Conservation (phyloP, 2,113 vertebrate species). For the Synchiropus splendidus region DNA sequence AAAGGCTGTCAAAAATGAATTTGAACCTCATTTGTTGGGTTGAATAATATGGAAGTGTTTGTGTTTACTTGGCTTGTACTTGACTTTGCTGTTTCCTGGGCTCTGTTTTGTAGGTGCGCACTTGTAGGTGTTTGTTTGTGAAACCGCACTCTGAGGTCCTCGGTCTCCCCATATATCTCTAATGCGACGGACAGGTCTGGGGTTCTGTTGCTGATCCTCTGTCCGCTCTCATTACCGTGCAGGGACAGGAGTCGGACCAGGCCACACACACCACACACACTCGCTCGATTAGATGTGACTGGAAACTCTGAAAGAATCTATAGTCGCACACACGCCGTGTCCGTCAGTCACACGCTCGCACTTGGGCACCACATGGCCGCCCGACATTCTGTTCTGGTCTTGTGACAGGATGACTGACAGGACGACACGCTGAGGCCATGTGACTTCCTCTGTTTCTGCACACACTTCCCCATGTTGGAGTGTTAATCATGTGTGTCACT, state of each 20-base stretch:
- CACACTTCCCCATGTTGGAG: constrained; percentile 42
- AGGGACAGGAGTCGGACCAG: constrained; percentile 49
- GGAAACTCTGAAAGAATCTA: constrained; percentile 51
- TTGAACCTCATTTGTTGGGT: too few species aligned
- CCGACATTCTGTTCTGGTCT: constrained; percentile 41
- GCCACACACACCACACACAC: constrained; percentile 11
- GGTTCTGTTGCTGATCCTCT: constrained; percentile 54
- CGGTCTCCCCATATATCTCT: constrained; percentile 47
- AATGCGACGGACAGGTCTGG: constrained; percentile 49
- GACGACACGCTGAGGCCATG: constrained; percentile 42
- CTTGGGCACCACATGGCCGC: constrained; percentile 23
- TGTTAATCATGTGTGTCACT: constrained; percentile 41
- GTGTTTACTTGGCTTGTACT: too few species aligned
- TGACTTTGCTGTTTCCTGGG: background rate
- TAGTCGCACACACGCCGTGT: too few species aligned
- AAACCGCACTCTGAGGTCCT: constrained; percentile 43
- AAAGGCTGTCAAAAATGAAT: too few species aligned
- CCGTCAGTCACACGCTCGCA: background rate
- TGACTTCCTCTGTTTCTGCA: constrained; percentile 42
- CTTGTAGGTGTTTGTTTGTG: background rate
- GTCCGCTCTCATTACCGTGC: constrained; percentile 56
- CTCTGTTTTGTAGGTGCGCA: background rate
- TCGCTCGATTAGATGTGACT: constrained; percentile 36
- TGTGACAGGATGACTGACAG: constrained; percentile 62
- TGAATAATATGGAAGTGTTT: too few species aligned